Evolutionary conservation across 1,140 invertebrate species (phyloP).

Genomic region (Drosophila tropicalis): DNA sequence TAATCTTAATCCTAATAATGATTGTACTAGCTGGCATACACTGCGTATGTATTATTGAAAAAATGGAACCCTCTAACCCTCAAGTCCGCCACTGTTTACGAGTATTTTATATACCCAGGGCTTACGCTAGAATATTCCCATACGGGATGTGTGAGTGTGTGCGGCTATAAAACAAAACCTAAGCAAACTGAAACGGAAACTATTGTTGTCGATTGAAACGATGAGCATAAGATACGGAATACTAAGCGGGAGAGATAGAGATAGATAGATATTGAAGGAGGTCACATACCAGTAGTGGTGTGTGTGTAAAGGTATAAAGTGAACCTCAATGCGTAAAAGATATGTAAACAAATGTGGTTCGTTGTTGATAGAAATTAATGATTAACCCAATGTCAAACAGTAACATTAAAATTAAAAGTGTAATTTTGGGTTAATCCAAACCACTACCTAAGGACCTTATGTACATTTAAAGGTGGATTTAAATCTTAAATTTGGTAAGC

Average conservation of each 20-base stretch:
- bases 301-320: conserved; percentile 1
- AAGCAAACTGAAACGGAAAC: conserved; percentile 46
- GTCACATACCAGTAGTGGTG: conserved; percentile 50
- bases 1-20: no score
- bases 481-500: no score
- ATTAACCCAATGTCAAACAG: neutral
- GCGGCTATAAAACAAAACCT: conserved; percentile 46
- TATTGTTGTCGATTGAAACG: conserved; percentile 46
- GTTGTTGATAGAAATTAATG: conserved; percentile 3
- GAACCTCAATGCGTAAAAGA: neutral
- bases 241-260: conserved; percentile 9
- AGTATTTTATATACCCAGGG: neutral
- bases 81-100: neutral
- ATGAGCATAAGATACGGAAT: conserved; percentile 43
- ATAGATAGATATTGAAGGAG: conserved; percentile 27
- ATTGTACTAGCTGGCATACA: no score
- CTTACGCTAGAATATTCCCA: neutral
- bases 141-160: conserved; percentile 18
- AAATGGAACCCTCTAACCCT: no score
- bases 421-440: no score
- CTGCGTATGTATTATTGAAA: no score
- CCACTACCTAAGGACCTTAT: no score
- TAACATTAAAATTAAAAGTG: neutral
- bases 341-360: neutral
- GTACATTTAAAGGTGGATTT: no score